A percentile compares a stretch with the other conserved stretches of the same genome.
Evolutionary conservation across 2,113 vertebrate genomes (phyloP).

Genomic region (Oreochromis aureus): DNA sequence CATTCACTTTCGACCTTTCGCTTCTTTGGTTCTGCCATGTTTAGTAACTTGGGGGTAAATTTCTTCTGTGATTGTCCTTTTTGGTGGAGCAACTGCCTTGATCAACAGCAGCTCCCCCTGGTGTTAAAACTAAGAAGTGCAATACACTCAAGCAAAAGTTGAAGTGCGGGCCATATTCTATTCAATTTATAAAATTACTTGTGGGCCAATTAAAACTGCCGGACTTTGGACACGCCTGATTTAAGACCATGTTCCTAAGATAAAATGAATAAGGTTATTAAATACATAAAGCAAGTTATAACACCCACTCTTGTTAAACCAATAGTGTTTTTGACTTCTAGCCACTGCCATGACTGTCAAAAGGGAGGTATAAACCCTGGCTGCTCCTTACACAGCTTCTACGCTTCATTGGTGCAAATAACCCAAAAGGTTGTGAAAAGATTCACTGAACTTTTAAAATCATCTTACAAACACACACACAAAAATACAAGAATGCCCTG

Average conservation of each 20-base stretch:
- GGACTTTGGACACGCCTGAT: too few relatives aligned
- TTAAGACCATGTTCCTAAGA: not conserved
- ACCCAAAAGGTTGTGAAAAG: not conserved
- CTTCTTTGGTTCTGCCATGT: too few relatives aligned
- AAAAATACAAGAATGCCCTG: not conserved
- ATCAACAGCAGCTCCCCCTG: too few relatives aligned
- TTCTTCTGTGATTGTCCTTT: too few relatives aligned
- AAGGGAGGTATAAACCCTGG: not conserved
- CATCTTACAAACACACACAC: not conserved
- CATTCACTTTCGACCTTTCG: too few relatives aligned
- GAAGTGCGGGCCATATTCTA: too few relatives aligned
- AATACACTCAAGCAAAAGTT: too few relatives aligned
- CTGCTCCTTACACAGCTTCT: not conserved
- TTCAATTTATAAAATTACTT: too few relatives aligned
- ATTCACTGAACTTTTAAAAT: not conserved
- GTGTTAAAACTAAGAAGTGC: too few relatives aligned
- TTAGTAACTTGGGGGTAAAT: too few relatives aligned
- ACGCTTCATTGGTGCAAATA: not conserved
- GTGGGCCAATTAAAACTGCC: too few relatives aligned
- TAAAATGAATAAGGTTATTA: not conserved
- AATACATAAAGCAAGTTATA: not conserved
- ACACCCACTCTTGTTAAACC: not conserved
- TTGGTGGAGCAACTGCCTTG: too few relatives aligned
- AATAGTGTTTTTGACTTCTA: not conserved
- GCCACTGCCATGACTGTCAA: not conserved